Base-by-base conservation (phyloP, 2,113 vertebrate genomes). In the Garra rufa region DNA sequence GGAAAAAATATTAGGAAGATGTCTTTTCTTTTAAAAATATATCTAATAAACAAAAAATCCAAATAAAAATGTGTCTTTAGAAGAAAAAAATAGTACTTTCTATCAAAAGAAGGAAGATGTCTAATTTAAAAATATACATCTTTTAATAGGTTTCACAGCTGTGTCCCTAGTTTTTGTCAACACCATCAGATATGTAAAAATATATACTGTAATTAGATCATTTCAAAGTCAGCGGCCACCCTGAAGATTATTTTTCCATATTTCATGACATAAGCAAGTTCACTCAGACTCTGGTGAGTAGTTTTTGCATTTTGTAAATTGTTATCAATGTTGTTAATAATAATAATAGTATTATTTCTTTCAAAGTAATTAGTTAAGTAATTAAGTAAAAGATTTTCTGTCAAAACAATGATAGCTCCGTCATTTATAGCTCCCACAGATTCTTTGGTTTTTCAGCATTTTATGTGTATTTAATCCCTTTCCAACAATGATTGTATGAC, bases 111-210 rank as follows among this genome's bases (percentile, higher is more conserved):
- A 55, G 19, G 17, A 55, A 55, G 50, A 52, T 52, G 50, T 52
- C 50, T 52, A 52, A 19, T 52, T 52, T 52, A 52, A 52, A 28
- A 30, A 15, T 13, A 65, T 19, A 6, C 2, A 28, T 30, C 61
- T 65, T 30, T 65, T 65, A 55, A n/a, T 55, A 55, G 52, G 61
- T 65, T 65, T 65, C 6, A 6, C 61, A 67, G 28, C 63, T 67
- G 30, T 67, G 30, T 38, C 30, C 63, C 30, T 38, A 67, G 17
- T 38, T 67, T 65, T 69, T 69, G 30, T 69, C 17, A 38, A n/a
- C 65, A 69, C 19, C 61, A 65, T 55, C 21, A 55, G 19, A n/a
- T n/a, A 55, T 55, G 52, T 55, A 55, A n/a, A n/a, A 55, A 55
- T 55, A 55, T 19, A 55, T 55, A 9, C 52, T 55, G 19, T 69